Base-by-base conservation (phyloP, 2,113 vertebrate genomes). In the Gadus macrocephalus region DNA sequence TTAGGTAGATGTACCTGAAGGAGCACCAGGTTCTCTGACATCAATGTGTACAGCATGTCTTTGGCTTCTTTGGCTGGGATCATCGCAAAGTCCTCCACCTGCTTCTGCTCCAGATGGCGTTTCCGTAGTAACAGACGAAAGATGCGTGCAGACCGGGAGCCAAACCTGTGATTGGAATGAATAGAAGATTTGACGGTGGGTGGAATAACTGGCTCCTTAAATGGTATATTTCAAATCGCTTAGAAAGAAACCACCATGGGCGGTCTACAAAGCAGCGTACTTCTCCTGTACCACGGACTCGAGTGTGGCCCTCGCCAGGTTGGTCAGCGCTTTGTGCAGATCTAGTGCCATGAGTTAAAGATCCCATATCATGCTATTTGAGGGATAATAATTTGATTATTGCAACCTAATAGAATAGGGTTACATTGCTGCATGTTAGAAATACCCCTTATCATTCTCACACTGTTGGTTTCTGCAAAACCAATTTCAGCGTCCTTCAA, bases 21-120 rank as follows among this genome's bases (percentile, higher is more conserved):
- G 66, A 93, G 87, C 15, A 97, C 94, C 16, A 98, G 89, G 74
- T 96, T 98, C 77, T 95, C 91, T 0, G 96, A 97, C 1, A 99
- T 90, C 91, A 99, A 90, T 6, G 92, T 95, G 85, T 99, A 98
- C 55, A 99, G 90, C 96, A 99, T 98, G 63, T 98, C 96, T 89
- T 98, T 99, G 15, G 97, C 96, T 60, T 99, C 97, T 78, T 99
- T 99, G 17, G 96, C 96, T 0, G 96, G 96, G 83, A 99, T 94
- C 97, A 99, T 99, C 62, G 97, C 97, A 25, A 98, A 98, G 71
- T 99, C 97, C 83, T 99, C 96, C 83, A 99, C 96, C 68, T 99
- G 97, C 81, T 99, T 99, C 90, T 99, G 97, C 68, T 99, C 97
- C 83, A 99, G 68, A 62, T 98, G 94, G 69, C 90, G 93, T 87